Conservation (phyloP, 2,113 vertebrate genomes). For the Podocnemis expansa region DNA sequence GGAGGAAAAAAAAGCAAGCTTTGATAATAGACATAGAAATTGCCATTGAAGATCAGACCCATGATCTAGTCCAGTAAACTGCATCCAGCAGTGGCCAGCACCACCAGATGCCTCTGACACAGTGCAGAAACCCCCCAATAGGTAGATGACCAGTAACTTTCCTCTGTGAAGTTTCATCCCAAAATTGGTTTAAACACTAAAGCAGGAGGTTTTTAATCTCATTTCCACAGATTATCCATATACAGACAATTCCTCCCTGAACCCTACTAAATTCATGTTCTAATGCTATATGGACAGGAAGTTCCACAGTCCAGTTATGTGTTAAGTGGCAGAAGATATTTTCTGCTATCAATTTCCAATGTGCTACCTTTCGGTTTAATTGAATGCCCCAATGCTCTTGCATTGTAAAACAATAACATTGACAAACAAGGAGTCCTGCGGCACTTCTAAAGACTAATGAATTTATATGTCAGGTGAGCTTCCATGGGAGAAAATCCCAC, state of each 20-base stretch:
- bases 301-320: not conserved
- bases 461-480: too few species aligned
- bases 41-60: not conserved
- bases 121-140: not conserved
- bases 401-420: not conserved
- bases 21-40: accelerated
- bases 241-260: not conserved
- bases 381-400: not conserved
- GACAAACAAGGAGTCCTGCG: too few species aligned
- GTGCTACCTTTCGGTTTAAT: not conserved
- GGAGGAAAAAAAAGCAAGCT: not conserved
- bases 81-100: not conserved
- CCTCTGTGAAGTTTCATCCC: not conserved
- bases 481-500: too few species aligned
- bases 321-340: not conserved
- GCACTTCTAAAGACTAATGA: too few species aligned
- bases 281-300: not conserved
- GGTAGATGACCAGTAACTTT: accelerated
- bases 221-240: accelerated
- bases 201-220: not conserved
- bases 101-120: accelerated
- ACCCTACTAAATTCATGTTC: not conserved
- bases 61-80: not conserved
- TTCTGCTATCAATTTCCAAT: not conserved
- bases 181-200: not conserved